Base-by-base conservation (phyloP, 92 coral and sea anemone species). In the Palythoa grandiflora region DNA sequence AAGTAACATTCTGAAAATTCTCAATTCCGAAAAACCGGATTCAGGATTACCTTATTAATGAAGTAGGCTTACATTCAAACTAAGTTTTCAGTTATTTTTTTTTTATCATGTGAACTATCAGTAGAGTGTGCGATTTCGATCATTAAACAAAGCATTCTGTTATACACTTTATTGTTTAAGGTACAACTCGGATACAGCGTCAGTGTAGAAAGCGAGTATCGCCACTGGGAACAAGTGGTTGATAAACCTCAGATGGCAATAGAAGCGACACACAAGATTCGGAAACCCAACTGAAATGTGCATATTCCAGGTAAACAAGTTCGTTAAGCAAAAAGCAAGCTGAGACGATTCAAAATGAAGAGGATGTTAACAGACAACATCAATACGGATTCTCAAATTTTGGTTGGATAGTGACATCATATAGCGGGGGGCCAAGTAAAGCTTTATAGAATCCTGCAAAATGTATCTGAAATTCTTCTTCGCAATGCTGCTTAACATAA, bases 191-290 rank as follows among this genome's bases (percentile, higher is more conserved):
- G 93, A 14, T 91, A 91, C 75, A 88, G 74, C 28, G 89, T 87
- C 15, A 89, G 85, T 40, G 78, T 91, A 1, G 93, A 91, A 83
- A 87, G 89, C 63, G 93, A 89, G 51, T 88, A 88, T 28, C 88
- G 93, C 38, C 93, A 91, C 77, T 91, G 93, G 93, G 93, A 88
- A 60, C 80, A 85, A 28, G 91, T 91, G 15, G 85, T 91, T 38
- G 93, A 91, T 17, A 91, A 91, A 71, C 90, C 90, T 0, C 93
- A 91, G 84, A 78, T 87, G 59, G 70, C 80, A 12, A 66, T 91
- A 38, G 91, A 87, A 73, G 92, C 83, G 16, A 85, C 87, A 70
- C 92, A 90, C 72, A 84, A 88, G 20, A 86, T 90, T 21, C 89
- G 86, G 5, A 81, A 81, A 81, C 55, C 65, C 19, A 75, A 71